Evolutionary conservation across 2,888 invertebrate genomes (phyloP).

Genomic region (Epirrhoe alternata): DNA sequence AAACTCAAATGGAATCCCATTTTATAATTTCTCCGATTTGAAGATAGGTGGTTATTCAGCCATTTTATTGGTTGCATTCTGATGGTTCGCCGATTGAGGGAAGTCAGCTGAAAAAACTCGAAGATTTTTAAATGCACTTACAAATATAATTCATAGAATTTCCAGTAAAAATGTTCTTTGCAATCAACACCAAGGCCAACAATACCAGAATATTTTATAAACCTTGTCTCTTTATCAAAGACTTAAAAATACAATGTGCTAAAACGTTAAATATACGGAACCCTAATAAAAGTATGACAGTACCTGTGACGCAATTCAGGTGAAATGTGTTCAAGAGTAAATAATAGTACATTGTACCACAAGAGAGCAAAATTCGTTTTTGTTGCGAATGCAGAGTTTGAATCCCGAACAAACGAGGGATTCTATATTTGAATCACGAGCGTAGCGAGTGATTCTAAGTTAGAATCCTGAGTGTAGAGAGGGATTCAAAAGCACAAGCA

Average conservation of each 20-base stretch:
- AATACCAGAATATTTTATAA: neutral
- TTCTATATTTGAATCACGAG: no score
- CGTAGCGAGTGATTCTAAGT: no score
- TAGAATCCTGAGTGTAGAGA: no score
- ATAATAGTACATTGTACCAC: no score
- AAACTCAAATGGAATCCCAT: conserved; percentile 67
- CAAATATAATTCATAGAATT: conserved; percentile 6
- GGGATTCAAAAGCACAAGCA: no score
- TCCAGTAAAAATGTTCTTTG: neutral
- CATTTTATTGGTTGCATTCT: conserved; percentile 47
- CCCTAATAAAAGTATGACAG: conserved; percentile 32
- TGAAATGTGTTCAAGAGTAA: conserved; percentile 33
- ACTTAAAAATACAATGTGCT: conserved; percentile 1
- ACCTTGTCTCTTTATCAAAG: neutral
- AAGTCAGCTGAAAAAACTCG: conserved; percentile 34
- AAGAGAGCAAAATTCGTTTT: no score
- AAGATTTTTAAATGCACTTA: conserved; percentile 30
- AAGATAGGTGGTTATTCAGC: conserved; percentile 51
- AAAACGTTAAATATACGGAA: neutral
- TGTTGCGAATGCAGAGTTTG: no score
- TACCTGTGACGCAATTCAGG: conserved; percentile 41
- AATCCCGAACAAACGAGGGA: no score
- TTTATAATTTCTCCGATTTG: conserved; percentile 67
- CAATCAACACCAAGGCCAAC: neutral
- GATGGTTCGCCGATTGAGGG: conserved; percentile 42